A percentile compares a stretch with the other conserved stretches of the same genome.
phyloP scores from a whole-genome alignment of 2,888 invertebrate genomes.

The Hypomecis atomaria region DNA sequence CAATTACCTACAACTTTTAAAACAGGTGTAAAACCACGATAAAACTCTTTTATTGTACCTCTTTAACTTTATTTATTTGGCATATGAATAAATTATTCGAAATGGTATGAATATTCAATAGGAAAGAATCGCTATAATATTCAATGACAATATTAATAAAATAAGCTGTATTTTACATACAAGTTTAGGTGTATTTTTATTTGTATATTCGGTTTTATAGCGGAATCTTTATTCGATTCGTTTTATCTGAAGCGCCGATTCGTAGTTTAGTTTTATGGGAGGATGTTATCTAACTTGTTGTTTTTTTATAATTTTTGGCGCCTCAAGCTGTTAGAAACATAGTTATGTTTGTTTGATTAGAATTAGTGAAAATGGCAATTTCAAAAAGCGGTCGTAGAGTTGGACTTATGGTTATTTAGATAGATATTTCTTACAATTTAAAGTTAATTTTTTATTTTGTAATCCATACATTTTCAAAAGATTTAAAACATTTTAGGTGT shows the following conservation, averaged over 20 bases:
- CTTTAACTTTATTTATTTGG: constrained; percentile 42
- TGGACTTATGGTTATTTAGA: too few relatives aligned
- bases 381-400: background rate
- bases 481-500: too few relatives aligned
- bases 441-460: too few relatives aligned
- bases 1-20: constrained; percentile 39
- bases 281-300: constrained; percentile 16
- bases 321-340: constrained; percentile 3
- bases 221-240: constrained; percentile 18
- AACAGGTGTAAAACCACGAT: constrained; percentile 46
- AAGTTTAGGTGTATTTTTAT: constrained; percentile 20
- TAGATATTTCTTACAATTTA: too few relatives aligned
- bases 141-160: constrained; percentile 34
- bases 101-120: constrained; percentile 43
- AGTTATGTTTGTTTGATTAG: background rate
- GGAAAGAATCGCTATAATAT: constrained; percentile 31
- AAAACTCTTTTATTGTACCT: constrained; percentile 43
- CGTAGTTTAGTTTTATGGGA: constrained; percentile 16
- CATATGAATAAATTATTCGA: constrained; percentile 42
- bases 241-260: constrained; percentile 26
- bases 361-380: background rate
- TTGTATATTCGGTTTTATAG: constrained; percentile 18
- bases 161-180: constrained; percentile 24
- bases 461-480: too few relatives aligned
- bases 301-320: constrained; percentile 23